Evolutionary conservation across 2,113 vertebrate species (phyloP).

Genomic region (Falcunculus frontatus): DNA sequence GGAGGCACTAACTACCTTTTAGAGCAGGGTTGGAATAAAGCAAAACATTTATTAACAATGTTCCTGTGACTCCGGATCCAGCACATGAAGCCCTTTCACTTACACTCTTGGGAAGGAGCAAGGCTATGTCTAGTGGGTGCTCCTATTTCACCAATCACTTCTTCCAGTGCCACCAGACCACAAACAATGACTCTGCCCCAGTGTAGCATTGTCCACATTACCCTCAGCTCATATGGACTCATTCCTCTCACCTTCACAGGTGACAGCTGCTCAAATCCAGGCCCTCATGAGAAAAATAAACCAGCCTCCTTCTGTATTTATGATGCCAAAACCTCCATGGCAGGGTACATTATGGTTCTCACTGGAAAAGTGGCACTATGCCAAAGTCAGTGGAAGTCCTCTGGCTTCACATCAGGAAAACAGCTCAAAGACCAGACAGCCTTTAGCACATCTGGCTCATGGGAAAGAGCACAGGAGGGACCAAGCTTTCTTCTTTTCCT

Average conservation of each 20-base stretch:
- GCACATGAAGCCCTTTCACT: not conserved
- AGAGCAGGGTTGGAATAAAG: not conserved
- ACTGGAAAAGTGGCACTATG: not conserved
- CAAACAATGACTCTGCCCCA: not conserved
- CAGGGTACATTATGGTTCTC: not conserved
- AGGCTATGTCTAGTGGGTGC: not conserved
- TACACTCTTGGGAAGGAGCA: not conserved
- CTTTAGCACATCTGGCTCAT: not conserved
- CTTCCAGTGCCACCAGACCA: not conserved
- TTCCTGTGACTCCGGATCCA: not conserved
- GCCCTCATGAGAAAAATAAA: not conserved
- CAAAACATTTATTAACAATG: not conserved
- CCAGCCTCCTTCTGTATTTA: not conserved
- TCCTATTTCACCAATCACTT: not conserved
- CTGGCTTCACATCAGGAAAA: not conserved
- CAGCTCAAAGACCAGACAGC: not conserved
- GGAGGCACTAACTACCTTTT: conserved; percentile 14
- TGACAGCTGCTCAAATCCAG: not conserved
- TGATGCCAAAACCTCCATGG: not conserved
- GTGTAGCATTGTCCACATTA: not conserved
- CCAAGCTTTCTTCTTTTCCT: not conserved
- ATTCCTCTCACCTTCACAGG: not conserved
- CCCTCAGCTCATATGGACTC: not conserved
- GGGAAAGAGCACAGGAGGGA: not conserved
- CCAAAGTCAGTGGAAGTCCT: not conserved